These are phyloP conservation scores for Hypomecis atomaria DNA, from an alignment of 2,888 invertebrate species.

Conservation along the genomic window DNA sequence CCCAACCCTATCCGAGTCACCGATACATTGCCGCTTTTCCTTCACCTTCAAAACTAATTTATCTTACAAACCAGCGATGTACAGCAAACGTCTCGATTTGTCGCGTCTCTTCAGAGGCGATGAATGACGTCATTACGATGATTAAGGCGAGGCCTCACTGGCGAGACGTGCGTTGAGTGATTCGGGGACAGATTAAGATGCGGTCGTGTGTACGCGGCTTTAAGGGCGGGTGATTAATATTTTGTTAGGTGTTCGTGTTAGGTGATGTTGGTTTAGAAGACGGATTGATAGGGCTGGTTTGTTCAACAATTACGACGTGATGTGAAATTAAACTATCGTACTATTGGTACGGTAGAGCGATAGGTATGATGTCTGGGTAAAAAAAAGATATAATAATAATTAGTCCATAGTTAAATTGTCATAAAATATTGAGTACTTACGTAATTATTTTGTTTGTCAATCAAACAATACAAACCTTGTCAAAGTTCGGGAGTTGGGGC, in stretches of 20 bases:
- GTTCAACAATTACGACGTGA: no score
- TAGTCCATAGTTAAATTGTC: no score
- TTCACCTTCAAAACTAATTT: background rate
- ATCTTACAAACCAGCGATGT: slow-evolving; percentile 47
- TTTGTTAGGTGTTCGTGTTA: slow-evolving; percentile 32
- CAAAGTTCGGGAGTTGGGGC: no score
- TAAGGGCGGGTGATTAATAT: slow-evolving; percentile 42
- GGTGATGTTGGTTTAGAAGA: slow-evolving; percentile 15
- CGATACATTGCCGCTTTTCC: slow-evolving; percentile 50
- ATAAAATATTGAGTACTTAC: no score
- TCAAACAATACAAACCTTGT: no score
- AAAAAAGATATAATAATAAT: no score
- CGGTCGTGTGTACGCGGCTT: slow-evolving; percentile 47
- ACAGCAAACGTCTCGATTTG: slow-evolving; percentile 22
- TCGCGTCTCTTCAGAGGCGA: slow-evolving; percentile 63
- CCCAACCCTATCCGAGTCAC: slow-evolving; percentile 35
- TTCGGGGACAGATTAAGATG: slow-evolving; percentile 65
- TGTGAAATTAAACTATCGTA: no score
- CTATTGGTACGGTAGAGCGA: no score
- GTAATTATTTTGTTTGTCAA: no score
- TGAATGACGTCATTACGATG: slow-evolving; percentile 79
- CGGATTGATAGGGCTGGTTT: slow-evolving; percentile 17
- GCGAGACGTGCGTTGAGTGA: slow-evolving; percentile 76
- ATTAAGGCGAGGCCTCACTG: slow-evolving; percentile 73
- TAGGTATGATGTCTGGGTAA: no score